Base-by-base conservation (phyloP, 2,888 invertebrate genomes). In the Lasioglossum morio region DNA sequence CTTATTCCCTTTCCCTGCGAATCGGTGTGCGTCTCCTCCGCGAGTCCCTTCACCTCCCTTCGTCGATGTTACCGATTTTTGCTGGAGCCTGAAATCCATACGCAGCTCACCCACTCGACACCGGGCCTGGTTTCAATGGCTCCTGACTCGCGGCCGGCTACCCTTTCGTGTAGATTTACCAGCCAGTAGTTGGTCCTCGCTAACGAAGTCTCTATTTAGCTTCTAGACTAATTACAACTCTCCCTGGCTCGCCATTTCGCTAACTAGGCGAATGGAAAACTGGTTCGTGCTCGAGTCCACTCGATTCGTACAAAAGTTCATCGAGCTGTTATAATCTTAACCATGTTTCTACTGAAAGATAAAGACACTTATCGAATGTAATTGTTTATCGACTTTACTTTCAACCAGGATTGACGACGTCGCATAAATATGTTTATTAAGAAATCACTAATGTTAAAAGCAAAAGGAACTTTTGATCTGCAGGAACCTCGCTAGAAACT, bases 51-150 rank as follows among this genome's bases (percentile, higher is more conserved):
- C 77, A 19, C 66, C 74, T 14, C 70, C 37, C 37, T 74, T 78
- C 66, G 79, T 73, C 86, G 75, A 81, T 91, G 90, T 91, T 90
- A 73, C 80, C 79, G 82, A 89, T 88, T 92, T 92, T 91, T 91
- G 84, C 81, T 72, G 48, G 46, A 81, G 46, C 75, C 82, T 77
- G 80, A 88, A 87, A 86, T 84, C 88, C 80, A 72, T 81, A 85
- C 77, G 74, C 27, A 34, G 66, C 70, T 74, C 79, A 85, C 79
- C 81, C 73, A 78, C 53, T 40, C 72, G 60, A 53, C 53, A 46
- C 43, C 76, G 46, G 74, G 53, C 75, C 72, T 72, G 57, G 79
- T 83, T 77, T 86, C 83, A 83, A 75, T 72, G 73, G 66, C 72
- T 80, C 72, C 80, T 78, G 82, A 69, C 76, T 70, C 73, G 80